Evolutionary conservation across 2,797 vertebrate genomes (phyloP), one percentile per base, ranked within the genome.

Genomic region (Micropoecilia bifurca): DNA sequence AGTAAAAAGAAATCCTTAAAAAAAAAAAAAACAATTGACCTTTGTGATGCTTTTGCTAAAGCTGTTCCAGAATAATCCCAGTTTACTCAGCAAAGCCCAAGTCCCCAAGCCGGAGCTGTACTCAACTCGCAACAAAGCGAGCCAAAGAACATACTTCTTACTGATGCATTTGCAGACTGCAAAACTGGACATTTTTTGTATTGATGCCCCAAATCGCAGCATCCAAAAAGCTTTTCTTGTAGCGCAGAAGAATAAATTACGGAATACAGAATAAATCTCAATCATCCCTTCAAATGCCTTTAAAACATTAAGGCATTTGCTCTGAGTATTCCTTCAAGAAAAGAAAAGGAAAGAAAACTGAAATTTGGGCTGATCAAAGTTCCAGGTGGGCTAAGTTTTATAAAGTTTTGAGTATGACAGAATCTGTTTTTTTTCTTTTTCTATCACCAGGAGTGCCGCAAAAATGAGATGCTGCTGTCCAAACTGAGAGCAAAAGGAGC

Each of bases 401-500:
- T 18, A 69, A 69, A 69, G 10, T 25, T 45, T 69, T 14, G 10
- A 69, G 36, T 68, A 25, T 68, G 9, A 68, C 8, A 18, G 25
- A 12, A 20, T 28, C 57, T 22, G 39, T 25, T 81, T 71, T 71
- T 80, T 73, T 20, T 7, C 22, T 79, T 73, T 72, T 80, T 75
- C 39, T 57, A 18, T 88, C 87, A 66, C 71, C 91, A 99, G 98
- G 98, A 99, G 88, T 99, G 97, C 90, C 97, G 97, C 12, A 98
- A 96, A 95, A 99, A 99, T 0, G 98, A 99, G 94, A 95, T 98
- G 90, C 95, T 99, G 77, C 94, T 99, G 73, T 97, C 97, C 84
- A 99, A 97, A 89, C 88, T 99, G 89, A 96, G 96, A 89, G 95
- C 96, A 13, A 96, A 96, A 88, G 95, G 96, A 76, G 95, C 95